Evolutionary conservation across 2,888 invertebrate genomes (phyloP).

Genomic region (Actias luna): DNA sequence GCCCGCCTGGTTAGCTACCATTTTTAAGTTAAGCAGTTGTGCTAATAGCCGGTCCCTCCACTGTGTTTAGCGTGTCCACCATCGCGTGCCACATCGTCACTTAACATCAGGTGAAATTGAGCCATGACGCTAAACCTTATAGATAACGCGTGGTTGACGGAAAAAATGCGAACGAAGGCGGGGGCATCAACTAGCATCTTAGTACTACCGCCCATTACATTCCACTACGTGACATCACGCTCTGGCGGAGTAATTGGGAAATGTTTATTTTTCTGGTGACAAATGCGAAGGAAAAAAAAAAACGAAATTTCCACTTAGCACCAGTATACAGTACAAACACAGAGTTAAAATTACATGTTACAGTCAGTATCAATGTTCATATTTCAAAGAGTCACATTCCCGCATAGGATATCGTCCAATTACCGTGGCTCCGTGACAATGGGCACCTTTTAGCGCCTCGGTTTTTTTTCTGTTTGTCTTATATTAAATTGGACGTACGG

Average conservation of each 20-base stretch:
- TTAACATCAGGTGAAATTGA: too few relatives aligned
- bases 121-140: too few relatives aligned
- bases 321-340: too few relatives aligned
- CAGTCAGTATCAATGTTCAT: background rate
- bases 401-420: constrained; percentile 7
- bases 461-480: constrained; percentile 8
- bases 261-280: background rate
- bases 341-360: background rate
- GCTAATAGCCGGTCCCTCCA: too few relatives aligned
- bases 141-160: too few relatives aligned
- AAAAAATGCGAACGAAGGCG: too few relatives aligned
- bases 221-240: background rate
- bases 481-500: constrained; percentile 8
- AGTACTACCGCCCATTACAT: background rate
- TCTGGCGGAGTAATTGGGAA: background rate
- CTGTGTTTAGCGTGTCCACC: too few relatives aligned
- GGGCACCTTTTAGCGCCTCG: constrained; percentile 5
- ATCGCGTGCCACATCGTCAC: too few relatives aligned
- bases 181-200: too few relatives aligned
- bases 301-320: constrained; percentile 1
- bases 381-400: background rate
- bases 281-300: background rate
- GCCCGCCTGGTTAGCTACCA: too few relatives aligned
- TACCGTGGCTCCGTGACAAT: constrained; percentile 6
- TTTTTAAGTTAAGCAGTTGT: too few relatives aligned